These are phyloP conservation scores for Cephalopholis sonnerati DNA, from an alignment of 2,113 vertebrate species.

Conservation along the genomic window DNA sequence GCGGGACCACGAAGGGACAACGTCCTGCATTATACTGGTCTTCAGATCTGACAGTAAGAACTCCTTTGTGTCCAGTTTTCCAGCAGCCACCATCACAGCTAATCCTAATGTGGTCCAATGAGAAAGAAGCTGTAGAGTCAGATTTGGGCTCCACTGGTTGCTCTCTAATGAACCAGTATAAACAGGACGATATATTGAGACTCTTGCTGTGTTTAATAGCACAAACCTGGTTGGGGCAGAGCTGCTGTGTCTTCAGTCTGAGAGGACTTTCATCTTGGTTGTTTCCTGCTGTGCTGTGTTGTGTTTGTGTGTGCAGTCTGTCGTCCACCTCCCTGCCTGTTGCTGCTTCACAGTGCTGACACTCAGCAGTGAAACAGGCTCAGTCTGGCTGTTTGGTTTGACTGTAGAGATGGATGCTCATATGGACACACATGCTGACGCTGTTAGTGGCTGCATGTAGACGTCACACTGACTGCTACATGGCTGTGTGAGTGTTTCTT, in stretches of 20 bases:
- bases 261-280: not conserved
- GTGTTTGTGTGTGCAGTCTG: constrained; percentile 7
- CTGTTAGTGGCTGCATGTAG: not conserved
- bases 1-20: too few species aligned
- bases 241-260: not conserved
- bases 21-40: too few species aligned
- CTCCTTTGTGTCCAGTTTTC: too few species aligned
- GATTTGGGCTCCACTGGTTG: too few species aligned
- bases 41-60: too few species aligned
- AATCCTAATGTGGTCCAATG: too few species aligned
- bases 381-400: not conserved
- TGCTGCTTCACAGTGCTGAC: constrained; percentile 1
- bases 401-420: constrained; percentile 10
- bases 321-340: not conserved
- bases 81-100: too few species aligned
- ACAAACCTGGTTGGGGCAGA: not conserved
- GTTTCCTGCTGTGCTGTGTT: constrained; percentile 1
- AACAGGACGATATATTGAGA: too few species aligned
- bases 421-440: constrained; percentile 10
- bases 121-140: too few species aligned
- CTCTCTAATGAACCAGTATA: too few species aligned
- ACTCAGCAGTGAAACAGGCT: constrained; percentile 4
- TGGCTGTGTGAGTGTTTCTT: not conserved
- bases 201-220: not conserved
- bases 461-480: not conserved